Evolutionary conservation across 2,888 invertebrate genomes (phyloP), one percentile per base, ranked within the genome.

Genomic region (Odontocolon sp.): DNA sequence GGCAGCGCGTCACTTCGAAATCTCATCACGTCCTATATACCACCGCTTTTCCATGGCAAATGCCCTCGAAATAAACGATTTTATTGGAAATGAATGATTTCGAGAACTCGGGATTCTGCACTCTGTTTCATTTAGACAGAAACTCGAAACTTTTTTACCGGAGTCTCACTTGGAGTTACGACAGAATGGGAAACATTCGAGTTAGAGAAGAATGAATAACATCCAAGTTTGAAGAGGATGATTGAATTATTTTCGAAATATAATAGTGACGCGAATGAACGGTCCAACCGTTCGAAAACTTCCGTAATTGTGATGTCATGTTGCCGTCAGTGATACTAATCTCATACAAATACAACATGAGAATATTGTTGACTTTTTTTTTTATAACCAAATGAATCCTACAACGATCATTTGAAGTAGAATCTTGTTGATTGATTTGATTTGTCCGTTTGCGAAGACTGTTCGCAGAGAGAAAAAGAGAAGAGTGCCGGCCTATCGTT

Each of bases 391-490:
- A 67, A 67, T 33, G 33, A 45, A 57, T 45, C 3, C 56, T 45
- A 36, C 21, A 42, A 56, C 45, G 42, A 31, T 33, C 36, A 31
- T 14, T 57, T 14, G 31, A 23, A 23, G 8, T 26, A 26, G 23
- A 56, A 42, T 45, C 67, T 31, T 14, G 23, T 66, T 40, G 40
- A 54, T 66, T 47, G 56, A 23, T 67, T 67, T 42, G 45, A 67
- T 67, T 40, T 14, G 45, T 9, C 18, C n/a, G 28, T 33, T 45
- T 33, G 56, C 14, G n/a, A 45, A 56, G 56, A 36, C 56, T 40
- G 14, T 45, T 67, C 45, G 40, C 16, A 9, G 3, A 33, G 18
- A 42, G 33, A 21, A 31, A 9, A 40, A 11, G 33, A 28, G 16
- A 33, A 18, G 14, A 26, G 61, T 36, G 42, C 45, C 56, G 33